A percentile compares a stretch with the other conserved stretches of the same genome.
Evolutionary conservation across 2,888 invertebrate species (phyloP).

Genomic region (Bellardia bayeri): DNA sequence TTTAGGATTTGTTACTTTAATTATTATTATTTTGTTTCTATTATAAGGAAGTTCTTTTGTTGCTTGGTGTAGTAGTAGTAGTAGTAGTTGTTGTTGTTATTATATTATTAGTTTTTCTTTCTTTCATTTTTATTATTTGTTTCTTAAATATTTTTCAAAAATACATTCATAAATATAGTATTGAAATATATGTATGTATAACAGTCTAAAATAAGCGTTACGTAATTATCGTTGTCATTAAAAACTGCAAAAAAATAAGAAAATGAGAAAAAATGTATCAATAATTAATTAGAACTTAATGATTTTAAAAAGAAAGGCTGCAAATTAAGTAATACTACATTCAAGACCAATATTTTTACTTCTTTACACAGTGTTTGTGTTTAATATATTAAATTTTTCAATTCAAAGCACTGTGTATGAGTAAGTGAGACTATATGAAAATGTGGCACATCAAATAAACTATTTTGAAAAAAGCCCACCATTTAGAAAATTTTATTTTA

Average conservation of each 20-base stretch:
- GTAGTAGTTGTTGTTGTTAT: conserved; percentile 3
- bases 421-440: no score
- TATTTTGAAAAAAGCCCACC: no score
- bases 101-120: conserved; percentile 4
- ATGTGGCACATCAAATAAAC: no score
- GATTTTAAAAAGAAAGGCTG: no score
- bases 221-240: conserved; percentile 70
- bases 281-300: not conserved
- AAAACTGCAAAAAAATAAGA: conserved; percentile 59
- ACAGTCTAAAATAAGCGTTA: conserved; percentile 72
- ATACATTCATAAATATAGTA: conserved; percentile 49
- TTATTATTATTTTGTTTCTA: not conserved
- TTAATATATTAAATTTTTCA: no score
- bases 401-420: no score
- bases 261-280: not conserved
- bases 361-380: no score
- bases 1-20: conserved; percentile 64
- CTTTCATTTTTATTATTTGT: not conserved
- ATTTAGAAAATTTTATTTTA: no score
- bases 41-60: conserved; percentile 48
- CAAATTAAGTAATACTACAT: no score
- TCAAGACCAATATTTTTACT: no score
- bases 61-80: conserved; percentile 14
- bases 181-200: conserved; percentile 44
- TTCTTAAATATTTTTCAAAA: conserved; percentile 22